A percentile compares a stretch with the other conserved stretches of the same genome.
These are phyloP conservation scores for Machimus atricapillus DNA, from an alignment of 2,888 invertebrate genomes.

Conservation along the genomic window DNA sequence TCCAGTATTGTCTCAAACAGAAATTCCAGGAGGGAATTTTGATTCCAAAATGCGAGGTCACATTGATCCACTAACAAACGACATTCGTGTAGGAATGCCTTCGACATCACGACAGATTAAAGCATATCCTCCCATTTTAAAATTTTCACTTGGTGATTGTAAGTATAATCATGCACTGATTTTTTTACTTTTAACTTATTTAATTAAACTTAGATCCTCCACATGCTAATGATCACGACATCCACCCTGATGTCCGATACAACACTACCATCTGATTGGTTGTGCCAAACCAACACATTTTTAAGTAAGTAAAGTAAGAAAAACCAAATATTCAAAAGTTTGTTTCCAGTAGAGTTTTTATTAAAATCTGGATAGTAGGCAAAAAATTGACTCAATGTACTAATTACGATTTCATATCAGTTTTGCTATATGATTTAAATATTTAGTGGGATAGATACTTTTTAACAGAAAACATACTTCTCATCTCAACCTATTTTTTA, in stretches of 20 bases:
- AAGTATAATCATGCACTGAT: constrained; percentile 64
- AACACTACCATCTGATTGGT: constrained; percentile 75
- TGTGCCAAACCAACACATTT: constrained; percentile 71
- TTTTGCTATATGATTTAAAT: no score
- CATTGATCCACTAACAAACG: constrained; percentile 61
- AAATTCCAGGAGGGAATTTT: constrained; percentile 60
- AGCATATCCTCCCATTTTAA: constrained; percentile 64
- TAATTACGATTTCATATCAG: no score
- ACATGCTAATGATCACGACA: constrained; percentile 71
- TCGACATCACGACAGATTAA: constrained; percentile 59
- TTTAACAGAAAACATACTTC: no score
- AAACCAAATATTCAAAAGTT: no score
- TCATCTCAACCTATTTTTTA: no score
- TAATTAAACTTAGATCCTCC: constrained; percentile 65
- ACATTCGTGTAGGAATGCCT: constrained; percentile 56
- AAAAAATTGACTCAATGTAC: no score
- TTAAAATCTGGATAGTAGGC: no score
- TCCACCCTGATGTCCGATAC: constrained; percentile 69
- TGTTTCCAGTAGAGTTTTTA: no score
- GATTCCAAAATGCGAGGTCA: constrained; percentile 60
- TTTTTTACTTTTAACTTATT: constrained; percentile 24
- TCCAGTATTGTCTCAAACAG: constrained; percentile 60
- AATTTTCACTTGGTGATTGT: constrained; percentile 71
- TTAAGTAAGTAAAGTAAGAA: no score
- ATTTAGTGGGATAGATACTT: no score